These are phyloP conservation scores for Cabera pusaria DNA, from an alignment of 2,888 invertebrate species.

Conservation along the genomic window DNA sequence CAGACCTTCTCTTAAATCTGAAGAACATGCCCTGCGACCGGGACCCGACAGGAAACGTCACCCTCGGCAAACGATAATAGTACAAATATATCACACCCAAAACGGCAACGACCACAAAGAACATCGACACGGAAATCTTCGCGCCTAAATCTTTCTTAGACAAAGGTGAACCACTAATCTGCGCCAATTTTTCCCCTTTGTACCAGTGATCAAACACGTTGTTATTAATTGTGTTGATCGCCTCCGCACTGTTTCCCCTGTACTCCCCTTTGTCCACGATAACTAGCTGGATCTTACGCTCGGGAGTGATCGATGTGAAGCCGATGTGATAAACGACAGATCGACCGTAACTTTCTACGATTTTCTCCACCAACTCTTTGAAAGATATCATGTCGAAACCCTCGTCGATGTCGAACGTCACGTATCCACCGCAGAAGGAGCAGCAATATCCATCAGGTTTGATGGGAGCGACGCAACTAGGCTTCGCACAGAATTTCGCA, in stretches of 20 bases:
- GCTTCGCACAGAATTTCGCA: constrained; percentile 56
- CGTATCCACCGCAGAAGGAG: constrained; percentile 64
- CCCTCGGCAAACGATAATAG: constrained; percentile 54
- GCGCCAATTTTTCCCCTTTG: constrained; percentile 42
- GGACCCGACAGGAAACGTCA: constrained; percentile 37
- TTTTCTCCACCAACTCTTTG: constrained; percentile 48
- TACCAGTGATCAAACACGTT: constrained; percentile 48
- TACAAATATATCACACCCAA: constrained; percentile 58
- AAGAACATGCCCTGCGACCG: constrained; percentile 45
- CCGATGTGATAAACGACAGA: constrained; percentile 57
- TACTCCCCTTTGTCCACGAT: constrained; percentile 64
- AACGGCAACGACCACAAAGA: constrained; percentile 54
- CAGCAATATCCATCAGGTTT: constrained; percentile 70
- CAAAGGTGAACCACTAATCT: constrained; percentile 60
- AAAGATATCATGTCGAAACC: constrained; percentile 55
- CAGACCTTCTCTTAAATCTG: constrained; percentile 61
- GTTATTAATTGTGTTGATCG: constrained; percentile 50
- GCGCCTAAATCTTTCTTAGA: constrained; percentile 51
- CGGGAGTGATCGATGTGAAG: constrained; percentile 34
- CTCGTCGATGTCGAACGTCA: constrained; percentile 52
- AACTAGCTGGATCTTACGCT: constrained; percentile 57
- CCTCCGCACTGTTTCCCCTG: constrained; percentile 56
- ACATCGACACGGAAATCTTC: constrained; percentile 62
- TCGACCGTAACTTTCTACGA: constrained; percentile 44
- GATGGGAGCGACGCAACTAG: constrained; percentile 58